Conservation (phyloP, 2,888 invertebrate species). For the Branchinecta sandiegonensis region DNA sequence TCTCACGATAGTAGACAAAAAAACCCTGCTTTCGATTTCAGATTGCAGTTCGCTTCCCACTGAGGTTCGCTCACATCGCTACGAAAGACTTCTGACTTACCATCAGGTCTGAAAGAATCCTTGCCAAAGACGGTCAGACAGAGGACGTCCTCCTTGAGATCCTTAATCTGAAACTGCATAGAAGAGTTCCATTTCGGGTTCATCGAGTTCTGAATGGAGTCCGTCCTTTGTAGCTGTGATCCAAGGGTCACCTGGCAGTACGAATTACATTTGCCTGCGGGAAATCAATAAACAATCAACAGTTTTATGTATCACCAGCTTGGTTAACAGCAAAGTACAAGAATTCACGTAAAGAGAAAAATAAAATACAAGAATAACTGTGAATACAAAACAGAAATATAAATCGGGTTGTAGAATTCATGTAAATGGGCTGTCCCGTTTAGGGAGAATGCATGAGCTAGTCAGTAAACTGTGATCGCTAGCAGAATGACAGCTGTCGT, state of each 20-base stretch:
- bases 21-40: neutral
- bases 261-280: constrained; percentile 48
- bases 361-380: too few relatives aligned
- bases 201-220: constrained; percentile 43
- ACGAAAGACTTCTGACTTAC: constrained; percentile 37
- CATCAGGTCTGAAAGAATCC: constrained; percentile 55
- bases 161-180: constrained; percentile 59
- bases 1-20: neutral
- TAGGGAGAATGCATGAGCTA: too few relatives aligned
- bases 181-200: constrained; percentile 55
- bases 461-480: too few relatives aligned
- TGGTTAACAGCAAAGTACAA: neutral
- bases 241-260: constrained; percentile 60
- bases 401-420: too few relatives aligned
- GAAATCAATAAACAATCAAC: constrained; percentile 15
- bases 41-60: too few relatives aligned
- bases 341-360: neutral
- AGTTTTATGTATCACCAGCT: constrained; percentile 14
- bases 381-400: too few relatives aligned
- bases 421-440: too few relatives aligned
- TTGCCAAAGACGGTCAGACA: constrained; percentile 54
- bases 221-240: constrained; percentile 52
- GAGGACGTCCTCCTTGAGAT: constrained; percentile 50
- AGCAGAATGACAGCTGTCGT: too few relatives aligned
- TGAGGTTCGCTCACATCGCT: too few relatives aligned